A percentile compares a stretch with the other conserved stretches of the same genome.
Conservation (phyloP, 2,888 invertebrate species). For the Drosophila leonis region DNA sequence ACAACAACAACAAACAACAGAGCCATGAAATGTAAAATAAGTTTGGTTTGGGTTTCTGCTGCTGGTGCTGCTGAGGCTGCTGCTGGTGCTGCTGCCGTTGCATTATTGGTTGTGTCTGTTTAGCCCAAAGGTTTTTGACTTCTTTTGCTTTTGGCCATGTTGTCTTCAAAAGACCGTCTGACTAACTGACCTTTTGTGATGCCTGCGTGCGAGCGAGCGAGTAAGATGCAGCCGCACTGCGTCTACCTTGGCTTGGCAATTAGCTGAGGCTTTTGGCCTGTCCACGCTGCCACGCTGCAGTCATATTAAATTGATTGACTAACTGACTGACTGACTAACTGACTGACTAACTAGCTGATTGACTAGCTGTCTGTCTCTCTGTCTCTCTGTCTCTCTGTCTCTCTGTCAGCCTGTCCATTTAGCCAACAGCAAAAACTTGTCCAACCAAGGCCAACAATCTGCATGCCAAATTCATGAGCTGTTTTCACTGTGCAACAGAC, state of each 20-base stretch:
- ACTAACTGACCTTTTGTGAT: slow-evolving; percentile 34
- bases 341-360: slow-evolving; percentile 41
- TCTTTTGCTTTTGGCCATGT: slow-evolving; percentile 32
- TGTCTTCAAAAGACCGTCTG: slow-evolving; percentile 1
- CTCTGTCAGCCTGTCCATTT: slow-evolving; percentile 21
- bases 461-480: slow-evolving; percentile 44
- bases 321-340: slow-evolving; percentile 36
- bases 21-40: slow-evolving; percentile 56
- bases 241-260: slow-evolving; percentile 19
- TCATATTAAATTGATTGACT: slow-evolving; percentile 43
- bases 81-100: slow-evolving; percentile 16
- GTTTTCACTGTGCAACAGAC: slow-evolving; percentile 39
- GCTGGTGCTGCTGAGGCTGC: slow-evolving; percentile 3
- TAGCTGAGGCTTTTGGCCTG: slow-evolving; percentile 41
- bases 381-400: slow-evolving; percentile 28
- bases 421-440: slow-evolving; percentile 45
- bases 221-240: not conserved
- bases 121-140: slow-evolving; percentile 59
- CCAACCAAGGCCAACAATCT: slow-evolving; percentile 65
- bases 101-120: slow-evolving; percentile 60
- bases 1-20: slow-evolving; percentile 24
- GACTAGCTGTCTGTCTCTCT: slow-evolving; percentile 25
- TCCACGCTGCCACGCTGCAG: slow-evolving; percentile 13
- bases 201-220: slow-evolving; percentile 5
- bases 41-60: slow-evolving; percentile 11